Conservation (phyloP, 2,888 invertebrate species). For the Stegana nigrithorax region DNA sequence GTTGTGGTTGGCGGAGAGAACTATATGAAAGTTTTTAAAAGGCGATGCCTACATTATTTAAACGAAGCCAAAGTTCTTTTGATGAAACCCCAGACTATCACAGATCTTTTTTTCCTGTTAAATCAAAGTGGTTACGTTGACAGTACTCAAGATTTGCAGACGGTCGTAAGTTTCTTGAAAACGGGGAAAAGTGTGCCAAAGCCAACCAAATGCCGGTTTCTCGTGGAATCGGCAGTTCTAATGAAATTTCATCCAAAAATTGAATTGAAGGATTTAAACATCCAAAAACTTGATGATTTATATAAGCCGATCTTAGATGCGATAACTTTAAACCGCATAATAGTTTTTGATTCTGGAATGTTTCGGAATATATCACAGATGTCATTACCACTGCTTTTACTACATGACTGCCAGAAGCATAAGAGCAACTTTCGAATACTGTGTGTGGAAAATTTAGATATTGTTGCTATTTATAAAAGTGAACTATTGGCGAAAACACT, state of each 20-base stretch:
- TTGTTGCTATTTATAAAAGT: conserved; percentile 40
- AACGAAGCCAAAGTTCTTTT: conserved; percentile 37
- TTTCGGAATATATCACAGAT: conserved; percentile 40
- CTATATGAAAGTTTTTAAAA: conserved; percentile 42
- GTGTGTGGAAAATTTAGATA: conserved; percentile 36
- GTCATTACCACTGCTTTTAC: conserved; percentile 35
- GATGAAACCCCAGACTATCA: conserved; percentile 17
- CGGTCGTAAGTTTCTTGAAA: neutral
- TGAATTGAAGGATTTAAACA: conserved; percentile 5
- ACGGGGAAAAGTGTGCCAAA: neutral
- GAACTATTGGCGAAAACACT: conserved; percentile 33
- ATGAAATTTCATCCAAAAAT: no score
- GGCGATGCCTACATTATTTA: conserved; percentile 38
- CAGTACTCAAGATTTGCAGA: conserved; percentile 12
- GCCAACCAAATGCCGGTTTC: conserved; percentile 5
- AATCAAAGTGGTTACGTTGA: neutral
- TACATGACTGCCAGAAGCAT: conserved; percentile 34
- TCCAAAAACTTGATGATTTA: neutral
- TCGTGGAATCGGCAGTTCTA: no score
- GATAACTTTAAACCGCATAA: conserved; percentile 34
- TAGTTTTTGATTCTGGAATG: conserved; percentile 30
- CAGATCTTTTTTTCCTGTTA: conserved; percentile 29
- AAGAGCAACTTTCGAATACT: conserved; percentile 31
- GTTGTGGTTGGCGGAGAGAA: conserved; percentile 26
- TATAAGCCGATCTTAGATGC: conserved; percentile 24